phyloP scores from a whole-genome alignment of 2,797 vertebrate species.

The Smutsia temminckii region DNA sequence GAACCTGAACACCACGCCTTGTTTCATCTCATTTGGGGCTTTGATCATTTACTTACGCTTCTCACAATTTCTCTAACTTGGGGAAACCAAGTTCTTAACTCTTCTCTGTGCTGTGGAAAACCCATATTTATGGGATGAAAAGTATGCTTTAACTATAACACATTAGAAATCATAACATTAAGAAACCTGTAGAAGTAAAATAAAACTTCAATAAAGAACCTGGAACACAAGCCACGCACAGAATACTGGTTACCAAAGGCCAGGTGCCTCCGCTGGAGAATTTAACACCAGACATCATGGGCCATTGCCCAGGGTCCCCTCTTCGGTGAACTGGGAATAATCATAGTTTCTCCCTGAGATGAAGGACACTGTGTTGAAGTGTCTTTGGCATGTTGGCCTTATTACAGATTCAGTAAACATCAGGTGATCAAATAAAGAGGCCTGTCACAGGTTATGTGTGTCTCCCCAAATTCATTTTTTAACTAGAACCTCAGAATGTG shows the following conservation, averaged over 20 bases:
- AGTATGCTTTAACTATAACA: background rate
- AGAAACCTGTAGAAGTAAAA: background rate
- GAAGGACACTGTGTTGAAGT: background rate
- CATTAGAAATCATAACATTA: background rate
- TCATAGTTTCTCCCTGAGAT: background rate
- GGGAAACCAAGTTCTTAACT: background rate
- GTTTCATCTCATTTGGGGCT: background rate
- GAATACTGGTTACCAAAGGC: background rate
- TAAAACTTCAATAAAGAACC: background rate
- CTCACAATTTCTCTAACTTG: background rate
- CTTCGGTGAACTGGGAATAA: background rate
- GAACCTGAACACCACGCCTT: background rate
- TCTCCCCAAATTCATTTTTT: background rate
- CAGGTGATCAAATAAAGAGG: background rate
- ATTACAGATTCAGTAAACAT: background rate
- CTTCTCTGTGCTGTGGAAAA: background rate
- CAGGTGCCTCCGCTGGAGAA: background rate
- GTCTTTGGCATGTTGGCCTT: background rate
- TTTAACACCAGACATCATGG: rapidly evolving
- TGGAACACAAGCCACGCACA: rapidly evolving
- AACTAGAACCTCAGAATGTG: background rate
- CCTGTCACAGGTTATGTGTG: background rate
- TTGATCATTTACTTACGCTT: background rate
- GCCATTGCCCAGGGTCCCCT: background rate
- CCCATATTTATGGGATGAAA: background rate